These are phyloP conservation scores for Sterrhoptilus dennistouni DNA, from an alignment of 2,113 vertebrate genomes.

Conservation along the genomic window DNA sequence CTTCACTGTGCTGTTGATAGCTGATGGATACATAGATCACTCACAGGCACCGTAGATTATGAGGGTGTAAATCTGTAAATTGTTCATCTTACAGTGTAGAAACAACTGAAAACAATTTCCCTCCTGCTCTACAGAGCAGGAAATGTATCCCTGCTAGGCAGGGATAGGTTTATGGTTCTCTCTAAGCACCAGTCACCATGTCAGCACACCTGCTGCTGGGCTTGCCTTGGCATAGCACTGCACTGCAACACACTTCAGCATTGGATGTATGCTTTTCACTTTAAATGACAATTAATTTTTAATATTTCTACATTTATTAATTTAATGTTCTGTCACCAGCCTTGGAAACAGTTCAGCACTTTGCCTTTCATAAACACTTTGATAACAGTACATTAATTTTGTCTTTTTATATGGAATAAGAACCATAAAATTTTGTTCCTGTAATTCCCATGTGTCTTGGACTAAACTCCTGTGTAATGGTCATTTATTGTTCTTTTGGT, in stretches of 20 bases:
- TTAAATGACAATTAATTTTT: background rate
- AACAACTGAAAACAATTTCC: background rate
- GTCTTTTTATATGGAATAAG: background rate
- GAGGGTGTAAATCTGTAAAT: background rate
- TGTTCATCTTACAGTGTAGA: background rate
- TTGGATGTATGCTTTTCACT: background rate
- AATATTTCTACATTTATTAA: background rate
- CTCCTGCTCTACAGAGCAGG: background rate
- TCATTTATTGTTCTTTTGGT: background rate
- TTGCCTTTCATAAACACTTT: background rate
- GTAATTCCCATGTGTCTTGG: fast-evolving
- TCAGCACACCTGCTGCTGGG: background rate
- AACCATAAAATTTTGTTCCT: background rate
- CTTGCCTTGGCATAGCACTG: background rate
- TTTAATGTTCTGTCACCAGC: background rate
- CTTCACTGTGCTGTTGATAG: background rate
- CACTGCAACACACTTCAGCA: background rate
- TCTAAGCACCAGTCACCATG: background rate
- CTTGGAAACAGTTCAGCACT: background rate
- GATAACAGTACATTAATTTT: background rate
- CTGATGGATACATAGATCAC: background rate
- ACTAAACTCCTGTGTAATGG: background rate
- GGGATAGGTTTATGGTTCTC: background rate
- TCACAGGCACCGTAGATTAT: background rate
- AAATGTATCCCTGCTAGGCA: background rate